Conservation (phyloP, 1,140 invertebrate species). For the Steinernema khuongi region DNA sequence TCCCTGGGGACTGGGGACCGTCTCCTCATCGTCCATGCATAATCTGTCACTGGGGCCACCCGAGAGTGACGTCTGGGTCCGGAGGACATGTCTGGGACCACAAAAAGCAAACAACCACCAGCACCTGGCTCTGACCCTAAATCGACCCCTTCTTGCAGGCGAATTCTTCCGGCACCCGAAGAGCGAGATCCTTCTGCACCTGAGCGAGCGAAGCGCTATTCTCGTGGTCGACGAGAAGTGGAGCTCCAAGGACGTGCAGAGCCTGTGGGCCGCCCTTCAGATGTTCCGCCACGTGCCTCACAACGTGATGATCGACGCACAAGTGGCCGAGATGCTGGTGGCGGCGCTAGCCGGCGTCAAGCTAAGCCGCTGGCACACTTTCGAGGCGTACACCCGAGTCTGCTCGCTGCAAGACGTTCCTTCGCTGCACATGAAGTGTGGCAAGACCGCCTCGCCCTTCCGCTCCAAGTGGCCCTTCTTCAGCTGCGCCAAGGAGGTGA, state of each 20-base stretch:
- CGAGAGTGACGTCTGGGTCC: too few species aligned
- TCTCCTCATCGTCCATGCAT: background rate
- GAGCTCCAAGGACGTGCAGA: background rate
- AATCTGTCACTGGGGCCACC: background rate
- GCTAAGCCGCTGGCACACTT: constrained; percentile 4
- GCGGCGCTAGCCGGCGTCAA: background rate
- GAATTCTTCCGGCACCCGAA: constrained; percentile 9
- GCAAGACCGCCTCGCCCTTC: background rate
- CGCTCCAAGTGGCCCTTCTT: background rate
- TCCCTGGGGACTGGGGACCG: background rate
- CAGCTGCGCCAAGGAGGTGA: constrained; percentile 4
- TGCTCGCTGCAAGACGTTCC: constrained; percentile 8
- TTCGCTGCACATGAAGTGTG: background rate
- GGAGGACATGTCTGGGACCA: too few species aligned
- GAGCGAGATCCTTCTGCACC: background rate
- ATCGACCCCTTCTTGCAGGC: too few species aligned
- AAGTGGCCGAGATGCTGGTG: background rate
- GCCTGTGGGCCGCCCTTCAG: constrained; percentile 1
- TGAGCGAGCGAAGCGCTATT: constrained; percentile 8
- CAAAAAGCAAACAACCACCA: too few species aligned
- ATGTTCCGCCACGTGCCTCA: constrained; percentile 1
- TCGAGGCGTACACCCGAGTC: background rate
- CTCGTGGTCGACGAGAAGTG: constrained; percentile 13
- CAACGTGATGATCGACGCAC: constrained; percentile 1
- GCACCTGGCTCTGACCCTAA: too few species aligned